phyloP scores from a whole-genome alignment of 2,113 vertebrate species.

The Chaetodon trifascialis region DNA sequence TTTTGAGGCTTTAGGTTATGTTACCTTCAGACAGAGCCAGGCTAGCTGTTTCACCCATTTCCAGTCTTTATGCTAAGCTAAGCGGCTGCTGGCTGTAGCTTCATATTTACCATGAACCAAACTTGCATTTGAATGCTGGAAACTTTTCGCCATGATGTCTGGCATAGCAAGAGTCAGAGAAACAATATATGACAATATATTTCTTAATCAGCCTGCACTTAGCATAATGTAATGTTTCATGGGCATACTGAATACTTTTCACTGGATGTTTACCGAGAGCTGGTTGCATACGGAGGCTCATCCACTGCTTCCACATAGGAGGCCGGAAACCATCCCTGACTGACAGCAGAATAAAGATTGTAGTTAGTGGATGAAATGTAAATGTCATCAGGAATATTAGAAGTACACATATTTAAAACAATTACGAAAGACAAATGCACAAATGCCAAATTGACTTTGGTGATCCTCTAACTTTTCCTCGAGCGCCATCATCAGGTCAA shows the following conservation, averaged over 20 bases:
- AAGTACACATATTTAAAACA: background rate
- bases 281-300: constrained; percentile 34
- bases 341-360: constrained; percentile 46
- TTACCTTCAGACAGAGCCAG: background rate
- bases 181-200: background rate
- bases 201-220: background rate
- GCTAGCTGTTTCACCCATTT: background rate
- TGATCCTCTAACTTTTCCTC: no score
- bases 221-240: background rate
- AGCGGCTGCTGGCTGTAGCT: background rate
- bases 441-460: no score
- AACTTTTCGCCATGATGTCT: background rate
- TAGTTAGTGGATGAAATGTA: background rate
- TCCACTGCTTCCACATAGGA: constrained; percentile 72
- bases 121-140: background rate
- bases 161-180: background rate
- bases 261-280: constrained; percentile 66
- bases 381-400: background rate
- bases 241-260: background rate
- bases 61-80: background rate
- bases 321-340: constrained; percentile 85
- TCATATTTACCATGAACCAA: background rate
- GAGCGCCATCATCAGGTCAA: no score
- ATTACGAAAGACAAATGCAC: background rate
- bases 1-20: no score